Percentiles rank a stretch among this genome's conserved stretches.
Evolutionary conservation across 1,140 invertebrate genomes (phyloP).

Genomic region (Trichonephila clavipes): DNA sequence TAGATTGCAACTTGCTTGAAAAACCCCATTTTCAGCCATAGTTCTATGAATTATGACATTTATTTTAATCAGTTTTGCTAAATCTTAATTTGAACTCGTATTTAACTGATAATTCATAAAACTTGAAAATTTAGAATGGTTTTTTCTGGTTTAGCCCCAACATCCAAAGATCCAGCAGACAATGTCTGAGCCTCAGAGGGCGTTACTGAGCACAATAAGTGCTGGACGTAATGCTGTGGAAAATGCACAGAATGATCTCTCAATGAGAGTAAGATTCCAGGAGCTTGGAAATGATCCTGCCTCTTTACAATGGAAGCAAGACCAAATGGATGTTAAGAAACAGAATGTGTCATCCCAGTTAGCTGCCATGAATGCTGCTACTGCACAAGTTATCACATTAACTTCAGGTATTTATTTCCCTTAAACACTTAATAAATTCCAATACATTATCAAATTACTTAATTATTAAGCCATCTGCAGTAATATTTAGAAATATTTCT

Average conservation of each 20-base stretch:
- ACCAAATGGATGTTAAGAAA: conserved; percentile 95
- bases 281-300: conserved; percentile 91
- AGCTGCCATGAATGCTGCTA: conserved; percentile 99
- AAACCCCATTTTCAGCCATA: too few relatives aligned
- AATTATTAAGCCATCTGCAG: too few relatives aligned
- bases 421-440: too few relatives aligned
- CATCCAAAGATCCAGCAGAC: conserved; percentile 90
- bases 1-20: too few relatives aligned
- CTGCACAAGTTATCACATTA: conserved; percentile 97
- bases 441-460: too few relatives aligned
- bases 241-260: conserved; percentile 90
- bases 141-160: conserved; percentile 85
- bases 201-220: conserved; percentile 93
- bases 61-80: too few relatives aligned
- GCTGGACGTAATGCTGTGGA: conserved; percentile 92
- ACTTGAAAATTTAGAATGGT: background rate
- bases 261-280: conserved; percentile 86
- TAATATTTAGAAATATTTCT: too few relatives aligned
- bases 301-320: conserved; percentile 95
- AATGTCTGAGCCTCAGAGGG: conserved; percentile 93
- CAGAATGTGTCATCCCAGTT: conserved; percentile 98
- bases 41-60: too few relatives aligned
- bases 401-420: conserved; percentile 86
- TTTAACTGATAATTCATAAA: too few relatives aligned
- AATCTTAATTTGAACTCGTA: too few relatives aligned